These are phyloP conservation scores for Masnerella sp. DNA, from an alignment of 2,888 invertebrate species.

Conservation along the genomic window DNA sequence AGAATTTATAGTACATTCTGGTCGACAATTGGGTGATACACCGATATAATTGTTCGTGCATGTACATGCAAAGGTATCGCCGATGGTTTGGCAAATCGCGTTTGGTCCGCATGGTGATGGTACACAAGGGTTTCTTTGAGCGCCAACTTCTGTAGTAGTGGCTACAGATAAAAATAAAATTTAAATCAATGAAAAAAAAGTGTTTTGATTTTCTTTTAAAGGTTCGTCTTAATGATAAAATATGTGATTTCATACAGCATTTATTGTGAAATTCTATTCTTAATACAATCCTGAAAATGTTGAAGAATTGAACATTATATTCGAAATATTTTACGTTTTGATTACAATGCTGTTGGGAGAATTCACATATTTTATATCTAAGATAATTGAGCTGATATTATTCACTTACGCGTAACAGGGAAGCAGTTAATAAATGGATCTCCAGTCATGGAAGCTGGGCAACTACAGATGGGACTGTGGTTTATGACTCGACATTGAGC, in stretches of 20 bases:
- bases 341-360: background rate
- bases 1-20: slow-evolving; percentile 86
- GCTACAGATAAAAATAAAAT: slow-evolving; percentile 15
- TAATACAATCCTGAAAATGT: too few relatives aligned
- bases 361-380: background rate
- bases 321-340: background rate
- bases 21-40: slow-evolving; percentile 87
- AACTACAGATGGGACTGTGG: slow-evolving; percentile 83
- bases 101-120: slow-evolving; percentile 82
- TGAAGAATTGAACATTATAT: background rate
- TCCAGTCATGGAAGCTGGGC: slow-evolving; percentile 80
- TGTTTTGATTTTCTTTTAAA: background rate
- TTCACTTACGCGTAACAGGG: slow-evolving; percentile 68
- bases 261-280: too few relatives aligned
- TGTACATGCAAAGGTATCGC: slow-evolving; percentile 81
- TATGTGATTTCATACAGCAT: too few relatives aligned
- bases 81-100: slow-evolving; percentile 81
- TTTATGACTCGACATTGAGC: slow-evolving; percentile 81
- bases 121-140: slow-evolving; percentile 79
- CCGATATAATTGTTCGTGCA: slow-evolving; percentile 84
- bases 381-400: background rate
- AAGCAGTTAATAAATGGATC: slow-evolving; percentile 81
- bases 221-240: background rate
- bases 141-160: slow-evolving; percentile 15
- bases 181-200: background rate